Conservation (phyloP, 2,797 vertebrate species). For the Microtus agrestis region DNA sequence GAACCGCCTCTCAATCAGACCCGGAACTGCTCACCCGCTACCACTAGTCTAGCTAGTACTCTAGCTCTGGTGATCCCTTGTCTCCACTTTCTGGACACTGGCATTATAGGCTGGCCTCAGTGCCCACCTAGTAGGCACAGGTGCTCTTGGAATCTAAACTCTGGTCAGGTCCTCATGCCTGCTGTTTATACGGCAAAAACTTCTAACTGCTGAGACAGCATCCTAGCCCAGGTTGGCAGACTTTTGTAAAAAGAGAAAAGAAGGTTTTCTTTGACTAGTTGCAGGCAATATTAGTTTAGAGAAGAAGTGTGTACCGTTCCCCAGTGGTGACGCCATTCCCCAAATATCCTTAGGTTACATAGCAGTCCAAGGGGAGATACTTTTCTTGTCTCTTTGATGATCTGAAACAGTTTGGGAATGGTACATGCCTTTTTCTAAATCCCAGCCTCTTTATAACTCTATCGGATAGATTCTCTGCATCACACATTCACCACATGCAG, state of each 20-base stretch:
- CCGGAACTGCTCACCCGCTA: neutral
- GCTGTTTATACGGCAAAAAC: neutral
- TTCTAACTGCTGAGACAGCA: neutral
- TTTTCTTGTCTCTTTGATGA: slow-evolving; percentile 13
- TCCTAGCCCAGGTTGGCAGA: neutral
- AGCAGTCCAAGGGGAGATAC: neutral
- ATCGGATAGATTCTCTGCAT: neutral
- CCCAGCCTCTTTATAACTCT: neutral
- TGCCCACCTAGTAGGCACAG: neutral
- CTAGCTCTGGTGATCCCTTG: neutral
- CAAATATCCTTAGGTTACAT: neutral
- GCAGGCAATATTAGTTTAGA: neutral
- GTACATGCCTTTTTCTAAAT: neutral
- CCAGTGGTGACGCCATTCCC: neutral
- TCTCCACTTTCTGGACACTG: neutral
- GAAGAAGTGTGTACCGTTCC: neutral
- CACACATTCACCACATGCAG: neutral
- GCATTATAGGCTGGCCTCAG: neutral
- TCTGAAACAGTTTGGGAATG: neutral
- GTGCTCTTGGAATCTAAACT: neutral
- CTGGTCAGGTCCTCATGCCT: neutral
- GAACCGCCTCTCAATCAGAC: neutral
- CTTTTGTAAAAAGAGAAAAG: neutral
- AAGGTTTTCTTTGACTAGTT: neutral
- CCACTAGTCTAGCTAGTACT: neutral